Conservation (phyloP, 2,113 vertebrate genomes). For the Vimba vimba region DNA sequence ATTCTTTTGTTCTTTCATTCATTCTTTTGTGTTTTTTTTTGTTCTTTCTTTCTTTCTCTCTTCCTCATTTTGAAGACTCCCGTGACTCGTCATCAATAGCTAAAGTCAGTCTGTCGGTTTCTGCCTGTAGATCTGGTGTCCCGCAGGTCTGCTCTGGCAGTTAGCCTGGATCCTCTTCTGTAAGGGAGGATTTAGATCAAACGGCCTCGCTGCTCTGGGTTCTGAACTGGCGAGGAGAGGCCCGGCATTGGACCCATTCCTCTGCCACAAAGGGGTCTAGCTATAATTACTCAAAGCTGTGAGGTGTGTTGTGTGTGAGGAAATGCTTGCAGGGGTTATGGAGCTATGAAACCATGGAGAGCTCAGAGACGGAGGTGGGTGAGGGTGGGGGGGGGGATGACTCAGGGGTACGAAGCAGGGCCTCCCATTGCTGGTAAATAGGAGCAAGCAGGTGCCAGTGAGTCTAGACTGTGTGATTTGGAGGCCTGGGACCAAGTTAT, state of each 20-base stretch:
- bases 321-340: constrained; percentile 62
- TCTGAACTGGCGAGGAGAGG: constrained; percentile 71
- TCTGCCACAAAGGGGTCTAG: constrained; percentile 76
- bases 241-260: constrained; percentile 79
- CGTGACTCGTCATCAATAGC: not conserved
- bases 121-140: constrained; percentile 16
- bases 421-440: constrained; percentile 90
- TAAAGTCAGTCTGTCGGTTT: not conserved
- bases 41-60: not conserved
- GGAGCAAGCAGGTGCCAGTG: constrained; percentile 90
- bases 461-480: constrained; percentile 91
- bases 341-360: constrained; percentile 61
- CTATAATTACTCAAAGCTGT: constrained; percentile 92
- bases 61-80: not conserved
- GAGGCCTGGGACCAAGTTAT: constrained; percentile 81
- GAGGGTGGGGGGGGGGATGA: constrained; percentile 28
- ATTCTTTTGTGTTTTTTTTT: not conserved
- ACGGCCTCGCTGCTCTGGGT: constrained; percentile 65
- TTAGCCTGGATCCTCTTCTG: not conserved
- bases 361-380: constrained; percentile 74
- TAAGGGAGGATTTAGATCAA: constrained; percentile 77
- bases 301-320: constrained; percentile 27
- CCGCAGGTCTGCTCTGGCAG: not conserved
- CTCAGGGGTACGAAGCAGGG: constrained; percentile 63
- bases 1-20: not conserved